phyloP scores from a whole-genome alignment of 2,797 vertebrate genomes.

The Cyclura pinguis region DNA sequence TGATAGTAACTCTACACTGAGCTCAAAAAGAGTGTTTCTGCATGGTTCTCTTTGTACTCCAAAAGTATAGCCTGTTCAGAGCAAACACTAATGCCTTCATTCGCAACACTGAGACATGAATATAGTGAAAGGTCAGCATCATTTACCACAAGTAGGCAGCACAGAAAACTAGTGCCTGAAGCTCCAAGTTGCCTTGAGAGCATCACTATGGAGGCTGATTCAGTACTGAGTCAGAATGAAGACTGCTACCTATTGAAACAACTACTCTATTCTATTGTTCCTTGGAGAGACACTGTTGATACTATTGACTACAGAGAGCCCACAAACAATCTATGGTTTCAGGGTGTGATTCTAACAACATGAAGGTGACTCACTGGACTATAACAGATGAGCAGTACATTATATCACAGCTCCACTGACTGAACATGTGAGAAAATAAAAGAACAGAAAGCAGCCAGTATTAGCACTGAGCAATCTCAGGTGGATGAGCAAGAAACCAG shows the following conservation, averaged over 20 bases:
- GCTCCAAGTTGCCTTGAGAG: background rate
- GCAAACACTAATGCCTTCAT: background rate
- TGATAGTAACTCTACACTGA: background rate
- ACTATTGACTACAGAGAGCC: background rate
- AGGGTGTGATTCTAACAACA: background rate
- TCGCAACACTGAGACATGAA: background rate
- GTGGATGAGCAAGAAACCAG: background rate
- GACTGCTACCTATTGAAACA: background rate
- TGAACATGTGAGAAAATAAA: background rate
- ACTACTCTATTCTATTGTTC: background rate
- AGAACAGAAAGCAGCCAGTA: background rate
- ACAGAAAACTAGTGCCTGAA: background rate
- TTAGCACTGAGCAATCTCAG: background rate
- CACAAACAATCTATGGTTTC: background rate
- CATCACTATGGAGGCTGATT: background rate
- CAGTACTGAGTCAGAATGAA: conserved; percentile 10
- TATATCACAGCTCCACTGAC: background rate
- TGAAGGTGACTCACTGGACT: conserved; percentile 4
- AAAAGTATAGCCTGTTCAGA: background rate
- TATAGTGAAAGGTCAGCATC: background rate
- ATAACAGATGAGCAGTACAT: background rate
- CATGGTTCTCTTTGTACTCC: background rate
- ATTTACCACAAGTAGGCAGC: background rate
- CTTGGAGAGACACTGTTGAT: background rate
- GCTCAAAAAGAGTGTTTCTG: background rate